Evolutionary conservation across 2,113 vertebrate genomes (phyloP), one percentile per base, ranked within the genome.

Genomic region (Thalassoma bifasciatum): DNA sequence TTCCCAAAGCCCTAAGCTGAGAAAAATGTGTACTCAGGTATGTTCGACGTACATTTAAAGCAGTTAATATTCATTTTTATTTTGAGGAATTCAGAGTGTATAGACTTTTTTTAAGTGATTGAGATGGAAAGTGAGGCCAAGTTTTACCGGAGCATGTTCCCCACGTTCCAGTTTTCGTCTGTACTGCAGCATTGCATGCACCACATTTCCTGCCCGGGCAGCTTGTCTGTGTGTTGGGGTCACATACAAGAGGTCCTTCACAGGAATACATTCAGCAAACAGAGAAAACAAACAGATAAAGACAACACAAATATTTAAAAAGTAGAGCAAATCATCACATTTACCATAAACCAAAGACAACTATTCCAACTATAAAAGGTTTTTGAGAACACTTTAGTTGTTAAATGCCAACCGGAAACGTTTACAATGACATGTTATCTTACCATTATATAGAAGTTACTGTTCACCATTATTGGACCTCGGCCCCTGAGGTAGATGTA

Each of bases 371-470:
- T 19, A 19, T 19, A 8, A 19, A 19, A 19, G 17, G 44, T 17
- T 46, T 46, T 44, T 40, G 8, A 12, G 38, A 3, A 40, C 11
- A 40, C 38, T 40, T 10, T 2, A 10, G 38, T 9, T 40, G 13
- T 44, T 44, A 6, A 16, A 3, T 44, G 1, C 42, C 16, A 17
- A 13, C 17, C 17, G 30, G 30, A 30, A 30, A 30, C 30, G 6
- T 30, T 30, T 24, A 2, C 17, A 23, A 1, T 26, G 11, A 24
- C 8, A 24, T 19, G 23, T 13, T n/a, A 11, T 58, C 92, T 93
- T 80, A 99, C 97, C 97, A 97, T 99, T 52, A 91, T 90, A 0
- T 98, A 99, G 79, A 97, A 99, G 94, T 99, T 99, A 90, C 97
- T 99, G 93, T 99, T 99, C 78, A 99, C 97, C 96, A 98, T 96